Percentiles rank a stretch among this genome's conserved stretches.
These are phyloP conservation scores for Sarcophilus harrisii DNA, from an alignment of 2,797 vertebrate species.

Conservation along the genomic window DNA sequence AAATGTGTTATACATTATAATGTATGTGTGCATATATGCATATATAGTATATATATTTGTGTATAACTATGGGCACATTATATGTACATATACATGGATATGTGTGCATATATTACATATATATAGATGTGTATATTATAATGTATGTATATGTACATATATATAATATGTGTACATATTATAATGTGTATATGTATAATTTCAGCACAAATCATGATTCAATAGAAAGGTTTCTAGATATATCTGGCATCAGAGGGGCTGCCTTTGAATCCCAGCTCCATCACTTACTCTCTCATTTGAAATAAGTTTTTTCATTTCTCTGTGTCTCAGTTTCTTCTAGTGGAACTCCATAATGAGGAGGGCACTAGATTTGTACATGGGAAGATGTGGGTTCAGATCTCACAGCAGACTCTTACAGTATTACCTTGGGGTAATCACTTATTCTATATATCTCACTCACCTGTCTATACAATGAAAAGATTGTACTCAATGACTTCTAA, in stretches of 20 bases:
- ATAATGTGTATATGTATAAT: background rate
- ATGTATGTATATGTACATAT: no score
- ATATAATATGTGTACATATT: background rate
- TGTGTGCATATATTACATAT: no score
- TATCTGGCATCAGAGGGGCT: background rate
- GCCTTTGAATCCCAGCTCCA: background rate
- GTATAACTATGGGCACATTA: no score
- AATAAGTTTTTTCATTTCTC: background rate
- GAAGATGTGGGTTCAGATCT: background rate
- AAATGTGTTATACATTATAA: no score
- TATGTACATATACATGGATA: no score
- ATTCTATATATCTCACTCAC: background rate
- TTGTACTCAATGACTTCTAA: background rate
- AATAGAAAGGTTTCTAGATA: background rate
- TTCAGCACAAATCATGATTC: background rate
- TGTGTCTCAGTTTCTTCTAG: background rate
- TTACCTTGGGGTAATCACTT: background rate
- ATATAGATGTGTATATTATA: no score
- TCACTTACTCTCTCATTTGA: background rate
- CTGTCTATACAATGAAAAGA: background rate
- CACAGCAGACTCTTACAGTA: background rate
- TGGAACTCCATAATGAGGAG: background rate
- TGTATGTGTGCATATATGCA: no score
- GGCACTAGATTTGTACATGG: background rate
- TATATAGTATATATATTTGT: no score